Evolutionary conservation across 2,888 invertebrate genomes (phyloP).

Genomic region (Synergus laeviventris): DNA sequence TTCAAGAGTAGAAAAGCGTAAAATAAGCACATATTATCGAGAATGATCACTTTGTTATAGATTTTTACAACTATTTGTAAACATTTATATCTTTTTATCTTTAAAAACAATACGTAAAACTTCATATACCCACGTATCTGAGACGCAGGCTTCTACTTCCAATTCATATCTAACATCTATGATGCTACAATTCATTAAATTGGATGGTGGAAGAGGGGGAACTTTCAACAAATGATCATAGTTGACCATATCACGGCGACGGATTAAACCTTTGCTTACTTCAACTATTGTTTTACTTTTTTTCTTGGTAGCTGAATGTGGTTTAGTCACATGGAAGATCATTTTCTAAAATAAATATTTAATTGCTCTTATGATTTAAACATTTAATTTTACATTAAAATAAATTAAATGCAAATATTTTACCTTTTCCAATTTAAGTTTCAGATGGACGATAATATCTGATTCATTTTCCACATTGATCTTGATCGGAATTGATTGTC

Average conservation of each 20-base stretch:
- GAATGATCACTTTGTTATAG: too few species aligned
- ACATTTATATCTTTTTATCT: conserved; percentile 32
- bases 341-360: conserved; percentile 76
- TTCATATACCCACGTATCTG: conserved; percentile 63
- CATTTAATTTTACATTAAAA: neutral
- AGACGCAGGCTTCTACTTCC: conserved; percentile 78
- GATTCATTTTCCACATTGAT: conserved; percentile 87
- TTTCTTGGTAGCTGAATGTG: conserved; percentile 78
- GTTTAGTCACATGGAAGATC: conserved; percentile 81
- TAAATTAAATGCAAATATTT: neutral
- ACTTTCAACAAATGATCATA: conserved; percentile 82
- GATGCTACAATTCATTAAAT: conserved; percentile 85
- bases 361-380: conserved; percentile 24
- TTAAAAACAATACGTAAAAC: neutral
- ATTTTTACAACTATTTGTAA: conserved; percentile 25
- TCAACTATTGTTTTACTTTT: conserved; percentile 80
- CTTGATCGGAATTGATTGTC: conserved; percentile 84
- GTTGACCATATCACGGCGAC: conserved; percentile 79
- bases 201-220: conserved; percentile 86
- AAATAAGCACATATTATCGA: too few species aligned
- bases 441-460: conserved; percentile 82
- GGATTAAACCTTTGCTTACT: conserved; percentile 82
- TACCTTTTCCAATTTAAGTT: conserved; percentile 83
- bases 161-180: conserved; percentile 87
- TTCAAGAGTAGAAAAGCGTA: neutral